These are phyloP conservation scores for Nasua narica DNA, from an alignment of 2,797 vertebrate genomes.

Conservation along the genomic window DNA sequence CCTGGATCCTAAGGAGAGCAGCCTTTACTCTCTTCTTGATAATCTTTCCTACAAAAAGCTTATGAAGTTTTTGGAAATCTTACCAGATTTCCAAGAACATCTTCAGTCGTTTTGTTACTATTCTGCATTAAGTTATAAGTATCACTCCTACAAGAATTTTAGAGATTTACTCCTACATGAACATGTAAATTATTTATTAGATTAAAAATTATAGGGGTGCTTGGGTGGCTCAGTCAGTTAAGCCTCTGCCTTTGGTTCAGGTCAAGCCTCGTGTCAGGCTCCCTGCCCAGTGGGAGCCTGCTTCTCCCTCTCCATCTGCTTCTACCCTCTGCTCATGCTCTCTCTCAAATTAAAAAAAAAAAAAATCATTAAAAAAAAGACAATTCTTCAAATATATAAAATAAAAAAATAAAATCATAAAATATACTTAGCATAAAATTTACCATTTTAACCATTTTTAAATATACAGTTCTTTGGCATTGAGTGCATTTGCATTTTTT, in stretches of 20 bases:
- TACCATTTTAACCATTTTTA: not conserved
- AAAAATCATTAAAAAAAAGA: too few species aligned
- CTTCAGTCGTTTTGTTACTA: not conserved
- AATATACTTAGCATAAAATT: not conserved
- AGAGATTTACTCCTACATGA: not conserved
- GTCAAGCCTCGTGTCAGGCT: not conserved
- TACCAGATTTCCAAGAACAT: not conserved
- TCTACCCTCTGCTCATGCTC: too few species aligned
- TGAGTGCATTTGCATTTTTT: not conserved
- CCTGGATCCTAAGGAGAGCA: not conserved
- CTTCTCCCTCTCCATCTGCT: too few species aligned
- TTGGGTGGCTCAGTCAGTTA: not conserved
- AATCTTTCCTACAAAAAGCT: not conserved
- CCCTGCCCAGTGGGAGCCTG: too few species aligned
- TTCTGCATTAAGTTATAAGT: not conserved
- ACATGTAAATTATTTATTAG: not conserved
- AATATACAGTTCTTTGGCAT: not conserved
- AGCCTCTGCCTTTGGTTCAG: not conserved
- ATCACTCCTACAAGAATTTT: not conserved
- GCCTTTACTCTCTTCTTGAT: not conserved
- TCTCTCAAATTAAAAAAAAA: too few species aligned
- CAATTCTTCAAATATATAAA: too few species aligned
- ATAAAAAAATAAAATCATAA: not conserved
- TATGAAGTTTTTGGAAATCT: not conserved
- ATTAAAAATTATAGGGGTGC: not conserved